A percentile compares a stretch with the other conserved stretches of the same genome.
Evolutionary conservation across 1,140 invertebrate species (phyloP).

Genomic region (Telenomus remus): DNA sequence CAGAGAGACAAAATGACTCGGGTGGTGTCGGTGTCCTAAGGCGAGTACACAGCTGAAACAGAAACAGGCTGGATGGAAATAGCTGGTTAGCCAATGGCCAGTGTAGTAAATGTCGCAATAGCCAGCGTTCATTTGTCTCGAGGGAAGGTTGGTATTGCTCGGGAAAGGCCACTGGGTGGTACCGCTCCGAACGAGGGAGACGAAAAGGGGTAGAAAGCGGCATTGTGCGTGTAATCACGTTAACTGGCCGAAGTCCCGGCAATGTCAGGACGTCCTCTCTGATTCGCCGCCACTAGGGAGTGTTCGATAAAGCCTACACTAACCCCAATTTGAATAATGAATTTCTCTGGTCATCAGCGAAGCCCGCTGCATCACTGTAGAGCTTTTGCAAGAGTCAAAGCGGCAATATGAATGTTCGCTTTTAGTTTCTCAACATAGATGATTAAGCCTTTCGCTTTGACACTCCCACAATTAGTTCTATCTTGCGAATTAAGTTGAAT

Average conservation of each 20-base stretch:
- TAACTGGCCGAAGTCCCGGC: constrained; percentile 64
- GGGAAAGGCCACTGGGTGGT: constrained; percentile 57
- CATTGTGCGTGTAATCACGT: constrained; percentile 71
- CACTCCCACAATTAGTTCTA: constrained; percentile 53
- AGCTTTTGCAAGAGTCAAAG: constrained; percentile 58
- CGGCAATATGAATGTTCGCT: constrained; percentile 55
- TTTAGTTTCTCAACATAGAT: constrained; percentile 51
- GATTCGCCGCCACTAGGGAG: constrained; percentile 58
- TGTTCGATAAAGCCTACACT: constrained; percentile 57
- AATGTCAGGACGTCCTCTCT: constrained; percentile 56
- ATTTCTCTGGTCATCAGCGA: constrained; percentile 61
- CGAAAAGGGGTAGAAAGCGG: constrained; percentile 62
- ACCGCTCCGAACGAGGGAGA: constrained; percentile 53
- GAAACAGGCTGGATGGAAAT: constrained; percentile 56
- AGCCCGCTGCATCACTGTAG: constrained; percentile 48
- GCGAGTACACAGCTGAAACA: constrained; percentile 51
- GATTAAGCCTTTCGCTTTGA: constrained; percentile 58
- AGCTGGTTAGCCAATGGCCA: constrained; percentile 56
- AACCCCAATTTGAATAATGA: constrained; percentile 65
- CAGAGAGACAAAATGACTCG: constrained; percentile 49
- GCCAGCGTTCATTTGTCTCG: constrained; percentile 58
- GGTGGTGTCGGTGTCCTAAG: constrained; percentile 50
- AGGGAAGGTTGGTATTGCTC: constrained; percentile 56
- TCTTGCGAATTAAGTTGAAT: constrained; percentile 48
- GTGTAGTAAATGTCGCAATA: constrained; percentile 56